Evolutionary conservation across 2,888 invertebrate species (phyloP).

Genomic region (Drosophila lutescens): DNA sequence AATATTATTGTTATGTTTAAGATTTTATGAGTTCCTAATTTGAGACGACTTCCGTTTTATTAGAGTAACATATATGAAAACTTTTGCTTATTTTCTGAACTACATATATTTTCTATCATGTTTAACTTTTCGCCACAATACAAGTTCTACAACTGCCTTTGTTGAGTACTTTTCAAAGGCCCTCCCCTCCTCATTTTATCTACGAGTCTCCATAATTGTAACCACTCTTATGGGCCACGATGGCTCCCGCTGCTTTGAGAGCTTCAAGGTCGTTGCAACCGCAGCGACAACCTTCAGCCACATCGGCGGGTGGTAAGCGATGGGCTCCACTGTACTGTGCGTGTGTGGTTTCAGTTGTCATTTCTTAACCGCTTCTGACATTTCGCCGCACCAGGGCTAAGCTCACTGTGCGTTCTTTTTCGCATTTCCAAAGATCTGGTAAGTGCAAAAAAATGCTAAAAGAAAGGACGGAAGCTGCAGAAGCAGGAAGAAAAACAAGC

Average conservation of each 20-base stretch:
- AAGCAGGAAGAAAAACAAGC: constrained; percentile 17
- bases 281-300: constrained; percentile 32
- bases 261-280: constrained; percentile 36
- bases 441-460: constrained; percentile 2
- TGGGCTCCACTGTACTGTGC: constrained; percentile 8
- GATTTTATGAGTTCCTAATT: too few relatives aligned
- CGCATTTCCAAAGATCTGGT: constrained; percentile 17
- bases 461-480: constrained; percentile 21
- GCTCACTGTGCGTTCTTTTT: constrained; percentile 11
- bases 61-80: too few relatives aligned
- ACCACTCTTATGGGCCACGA: constrained; percentile 23
- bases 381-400: constrained; percentile 27
- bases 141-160: not conserved
- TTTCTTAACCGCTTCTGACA: constrained; percentile 33
- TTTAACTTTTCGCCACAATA: too few relatives aligned
- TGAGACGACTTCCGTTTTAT: too few relatives aligned
- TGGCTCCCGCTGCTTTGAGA: constrained; percentile 16
- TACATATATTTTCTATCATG: too few relatives aligned
- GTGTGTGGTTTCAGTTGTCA: constrained; percentile 31
- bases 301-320: constrained; percentile 26
- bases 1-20: too few relatives aligned
- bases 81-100: too few relatives aligned
- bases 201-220: constrained; percentile 1
- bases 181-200: constrained; percentile 9
- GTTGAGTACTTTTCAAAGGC: constrained; percentile 7